Evolutionary conservation across 2,113 vertebrate genomes (phyloP), one percentile per base, ranked within the genome.

Genomic region (Hippocampus guttulatus): DNA sequence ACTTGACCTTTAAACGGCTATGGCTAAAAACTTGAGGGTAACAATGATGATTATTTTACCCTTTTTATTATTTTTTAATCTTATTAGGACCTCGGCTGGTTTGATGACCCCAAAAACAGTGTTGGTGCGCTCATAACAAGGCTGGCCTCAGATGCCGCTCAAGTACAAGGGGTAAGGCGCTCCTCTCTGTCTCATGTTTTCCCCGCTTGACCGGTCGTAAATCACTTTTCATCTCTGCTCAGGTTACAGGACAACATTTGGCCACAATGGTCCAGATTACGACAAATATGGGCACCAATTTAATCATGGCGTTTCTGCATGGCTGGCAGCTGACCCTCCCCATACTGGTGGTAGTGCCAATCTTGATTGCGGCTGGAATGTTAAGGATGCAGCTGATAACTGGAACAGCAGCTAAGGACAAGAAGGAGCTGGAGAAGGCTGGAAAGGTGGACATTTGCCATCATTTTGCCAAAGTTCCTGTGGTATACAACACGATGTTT

Each of bases 261-360:
- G 96, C 95, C 38, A 89, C 93, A 5, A 78, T 98, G 65, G 86
- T 92, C 14, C 97, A 99, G 90, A 98, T 98, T 8, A 0, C 94
- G 16, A 93, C 97, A 73, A 98, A 98, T 86, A 81, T 99, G 47
- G 97, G 96, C 49, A 96, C 96, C 21, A 87, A 94, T 15, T 69
- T 98, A 41, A 86, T 98, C 74, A 93, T 99, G 80, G 92, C 96
- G 8, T 94, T 99, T 14, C 10, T 96, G 68, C 96, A 96, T 0
- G 95, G 96, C 81, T 99, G 97, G 97, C 93, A 98, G 75, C 83
- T 99, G 81, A 95, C 96, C 0, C 90, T 99, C 9, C 83, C 98
- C 16, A 91, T 99, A 72, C 71, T 99, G 80, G 91, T 84, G 1
- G 90, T 96, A 67, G 95, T 97, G 64, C 97, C 97, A 7, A 64